Evolutionary conservation across 2,797 vertebrate species (phyloP).

Genomic region (Apodemus agrarius): DNA sequence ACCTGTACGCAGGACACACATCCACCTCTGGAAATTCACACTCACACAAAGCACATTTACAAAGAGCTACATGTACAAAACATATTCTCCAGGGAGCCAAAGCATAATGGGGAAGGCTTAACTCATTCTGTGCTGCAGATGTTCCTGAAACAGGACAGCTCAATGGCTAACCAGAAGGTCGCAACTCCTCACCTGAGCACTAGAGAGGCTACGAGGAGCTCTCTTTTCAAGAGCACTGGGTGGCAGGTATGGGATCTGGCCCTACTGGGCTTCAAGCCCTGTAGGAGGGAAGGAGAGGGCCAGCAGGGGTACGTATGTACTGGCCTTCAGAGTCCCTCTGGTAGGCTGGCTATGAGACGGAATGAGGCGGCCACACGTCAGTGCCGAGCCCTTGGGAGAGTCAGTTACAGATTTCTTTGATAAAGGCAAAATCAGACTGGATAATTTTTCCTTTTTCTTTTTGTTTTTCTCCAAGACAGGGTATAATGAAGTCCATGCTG

Average conservation of each 20-base stretch:
- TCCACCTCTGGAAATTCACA: not conserved
- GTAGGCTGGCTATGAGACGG: not conserved
- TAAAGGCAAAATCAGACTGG: not conserved
- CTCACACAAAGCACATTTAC: not conserved
- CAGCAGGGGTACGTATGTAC: not conserved
- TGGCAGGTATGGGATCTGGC: not conserved
- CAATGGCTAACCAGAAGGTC: not conserved
- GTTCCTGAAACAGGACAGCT: not conserved
- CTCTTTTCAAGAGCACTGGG: not conserved
- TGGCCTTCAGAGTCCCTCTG: fast-evolving
- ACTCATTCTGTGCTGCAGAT: not conserved
- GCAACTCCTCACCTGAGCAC: fast-evolving
- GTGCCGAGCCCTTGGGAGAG: not conserved
- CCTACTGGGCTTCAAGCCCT: not conserved
- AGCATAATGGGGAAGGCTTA: not conserved
- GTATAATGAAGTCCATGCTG: not conserved
- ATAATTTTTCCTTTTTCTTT: too few relatives aligned
- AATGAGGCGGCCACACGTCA: fast-evolving
- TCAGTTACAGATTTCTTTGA: not conserved
- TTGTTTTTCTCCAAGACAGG: not conserved
- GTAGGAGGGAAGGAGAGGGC: not conserved
- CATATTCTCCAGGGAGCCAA: not conserved
- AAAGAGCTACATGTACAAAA: fast-evolving
- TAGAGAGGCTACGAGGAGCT: not conserved
- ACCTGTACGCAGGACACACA: not conserved